A percentile compares a stretch with the other conserved stretches of the same genome.
Conservation (phyloP, 1,140 invertebrate genomes). For the Ganaspis sp. region DNA sequence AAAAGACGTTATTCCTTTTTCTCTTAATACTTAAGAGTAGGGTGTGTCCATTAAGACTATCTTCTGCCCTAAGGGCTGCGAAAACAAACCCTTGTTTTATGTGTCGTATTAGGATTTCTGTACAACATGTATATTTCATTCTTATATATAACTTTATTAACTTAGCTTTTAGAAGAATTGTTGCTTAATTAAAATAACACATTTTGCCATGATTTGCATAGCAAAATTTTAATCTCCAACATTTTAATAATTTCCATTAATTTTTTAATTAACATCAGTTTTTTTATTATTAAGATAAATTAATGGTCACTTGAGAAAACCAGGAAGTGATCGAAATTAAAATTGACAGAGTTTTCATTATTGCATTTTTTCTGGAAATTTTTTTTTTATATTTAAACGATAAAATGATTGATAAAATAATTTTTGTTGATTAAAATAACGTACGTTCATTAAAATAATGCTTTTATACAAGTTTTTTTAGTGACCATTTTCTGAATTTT, state of each 20-base stretch:
- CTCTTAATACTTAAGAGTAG: not conserved
- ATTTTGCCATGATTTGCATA: not conserved
- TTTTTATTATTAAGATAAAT: too few species aligned
- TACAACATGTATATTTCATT: constrained; percentile 4
- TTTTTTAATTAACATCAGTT: too few species aligned
- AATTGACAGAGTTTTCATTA: too few species aligned
- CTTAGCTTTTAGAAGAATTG: not conserved
- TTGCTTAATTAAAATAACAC: not conserved
- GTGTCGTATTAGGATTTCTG: not conserved
- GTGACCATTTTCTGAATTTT: too few species aligned
- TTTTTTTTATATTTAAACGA: too few species aligned
- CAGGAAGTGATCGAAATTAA: too few species aligned
- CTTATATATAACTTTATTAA: not conserved
- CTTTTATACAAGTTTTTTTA: too few species aligned
- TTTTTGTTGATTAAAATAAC: too few species aligned
- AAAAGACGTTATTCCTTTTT: not conserved
- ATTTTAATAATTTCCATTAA: not conserved
- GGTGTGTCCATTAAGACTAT: constrained; percentile 16
- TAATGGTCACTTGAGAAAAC: too few species aligned
- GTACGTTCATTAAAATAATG: too few species aligned
- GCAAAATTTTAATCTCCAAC: not conserved
- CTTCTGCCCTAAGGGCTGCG: not conserved
- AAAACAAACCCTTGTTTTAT: not conserved
- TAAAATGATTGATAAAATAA: too few species aligned
- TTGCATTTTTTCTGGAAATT: too few species aligned